phyloP scores from a whole-genome alignment of 2,797 vertebrate genomes.

The Thaleichthys pacificus region DNA sequence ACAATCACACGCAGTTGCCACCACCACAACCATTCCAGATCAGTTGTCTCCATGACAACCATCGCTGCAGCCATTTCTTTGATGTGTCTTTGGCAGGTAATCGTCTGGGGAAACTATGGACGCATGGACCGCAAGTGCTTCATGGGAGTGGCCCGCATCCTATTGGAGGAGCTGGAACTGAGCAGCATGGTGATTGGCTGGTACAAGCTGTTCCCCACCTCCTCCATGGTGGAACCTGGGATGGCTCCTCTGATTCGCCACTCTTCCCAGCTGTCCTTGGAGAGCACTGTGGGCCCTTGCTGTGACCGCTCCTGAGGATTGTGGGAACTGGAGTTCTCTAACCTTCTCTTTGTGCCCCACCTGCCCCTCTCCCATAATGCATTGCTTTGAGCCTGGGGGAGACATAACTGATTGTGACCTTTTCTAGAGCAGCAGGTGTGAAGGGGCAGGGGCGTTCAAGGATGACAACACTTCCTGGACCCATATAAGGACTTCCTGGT shows the following conservation, averaged over 20 bases:
- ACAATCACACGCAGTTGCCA: not conserved
- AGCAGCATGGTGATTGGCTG: constrained; percentile 94
- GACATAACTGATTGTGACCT: constrained; percentile 19
- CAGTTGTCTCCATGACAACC: not conserved
- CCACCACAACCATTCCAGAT: not conserved
- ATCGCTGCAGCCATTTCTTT: not conserved
- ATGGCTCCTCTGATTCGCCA: constrained; percentile 93
- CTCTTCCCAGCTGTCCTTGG: constrained; percentile 97
- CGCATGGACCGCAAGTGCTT: constrained; percentile 99
- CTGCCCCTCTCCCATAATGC: not conserved
- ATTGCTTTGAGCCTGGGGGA: not conserved
- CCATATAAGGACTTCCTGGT: not conserved
- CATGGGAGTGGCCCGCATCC: constrained; percentile 96
- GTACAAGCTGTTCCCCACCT: constrained; percentile 99
- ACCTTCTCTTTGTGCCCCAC: constrained; percentile 73
- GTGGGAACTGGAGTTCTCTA: constrained; percentile 11
- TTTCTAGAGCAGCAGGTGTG: constrained; percentile 20
- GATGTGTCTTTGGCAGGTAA: constrained; percentile 76
- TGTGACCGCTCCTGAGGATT: constrained; percentile 90
- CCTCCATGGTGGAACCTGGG: constrained; percentile 97
- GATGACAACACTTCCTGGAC: not conserved
- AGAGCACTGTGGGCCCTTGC: constrained; percentile 95
- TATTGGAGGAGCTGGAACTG: constrained; percentile 98
- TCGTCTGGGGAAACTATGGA: constrained; percentile 98
- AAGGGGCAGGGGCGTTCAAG: constrained; percentile 47